phyloP scores from a whole-genome alignment of 2,888 invertebrate species.

The Panopea generosa region DNA sequence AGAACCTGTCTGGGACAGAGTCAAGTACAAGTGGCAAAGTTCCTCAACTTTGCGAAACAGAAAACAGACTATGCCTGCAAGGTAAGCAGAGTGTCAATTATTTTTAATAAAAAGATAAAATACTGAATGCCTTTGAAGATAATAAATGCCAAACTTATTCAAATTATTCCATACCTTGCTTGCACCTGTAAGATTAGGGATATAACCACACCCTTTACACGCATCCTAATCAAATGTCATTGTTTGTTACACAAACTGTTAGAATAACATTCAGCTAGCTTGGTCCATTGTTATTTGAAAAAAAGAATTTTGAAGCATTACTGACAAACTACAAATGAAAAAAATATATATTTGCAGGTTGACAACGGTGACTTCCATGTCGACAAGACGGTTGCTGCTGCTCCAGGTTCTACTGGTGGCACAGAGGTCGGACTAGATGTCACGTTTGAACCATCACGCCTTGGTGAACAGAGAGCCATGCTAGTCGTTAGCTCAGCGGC shows the following conservation, averaged over 20 bases:
- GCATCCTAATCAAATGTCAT: too few species aligned
- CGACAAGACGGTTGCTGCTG: slow-evolving; percentile 84
- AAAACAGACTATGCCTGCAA: slow-evolving; percentile 85
- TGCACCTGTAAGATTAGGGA: too few species aligned
- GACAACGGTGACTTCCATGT: slow-evolving; percentile 85
- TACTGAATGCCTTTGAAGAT: too few species aligned
- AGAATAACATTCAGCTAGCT: too few species aligned
- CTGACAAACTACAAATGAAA: too few species aligned
- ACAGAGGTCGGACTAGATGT: slow-evolving; percentile 84
- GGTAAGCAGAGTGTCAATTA: slow-evolving; percentile 68
- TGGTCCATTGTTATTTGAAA: too few species aligned
- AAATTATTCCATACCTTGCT: too few species aligned
- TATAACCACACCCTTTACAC: too few species aligned
- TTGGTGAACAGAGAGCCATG: slow-evolving; percentile 83
- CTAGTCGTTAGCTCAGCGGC: slow-evolving; percentile 80
- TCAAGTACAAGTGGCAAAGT: slow-evolving; percentile 81
- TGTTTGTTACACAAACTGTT: too few species aligned
- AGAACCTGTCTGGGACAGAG: slow-evolving; percentile 82
- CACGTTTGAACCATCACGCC: slow-evolving; percentile 84
- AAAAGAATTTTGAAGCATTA: too few species aligned
- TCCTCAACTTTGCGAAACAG: slow-evolving; percentile 85
- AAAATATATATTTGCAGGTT: slow-evolving; percentile 79
- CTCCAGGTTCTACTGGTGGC: slow-evolving; percentile 84
- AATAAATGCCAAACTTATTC: too few species aligned
- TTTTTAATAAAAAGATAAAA: too few species aligned